phyloP scores from a whole-genome alignment of 1,140 invertebrate genomes.

The Prorops nasuta region DNA sequence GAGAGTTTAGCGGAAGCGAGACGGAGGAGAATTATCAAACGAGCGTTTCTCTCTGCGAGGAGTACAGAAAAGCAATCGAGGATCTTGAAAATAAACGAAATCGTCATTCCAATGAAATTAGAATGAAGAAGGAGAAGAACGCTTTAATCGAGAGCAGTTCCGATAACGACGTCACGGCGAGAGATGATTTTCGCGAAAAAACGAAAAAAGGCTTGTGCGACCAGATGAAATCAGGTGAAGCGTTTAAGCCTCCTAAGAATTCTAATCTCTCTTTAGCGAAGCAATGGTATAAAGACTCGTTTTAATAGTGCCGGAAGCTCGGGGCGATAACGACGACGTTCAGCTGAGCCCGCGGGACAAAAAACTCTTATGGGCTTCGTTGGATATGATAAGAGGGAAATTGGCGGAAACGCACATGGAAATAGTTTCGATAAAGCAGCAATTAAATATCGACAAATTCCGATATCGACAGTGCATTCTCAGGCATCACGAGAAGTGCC shows the following conservation, averaged over 20 bases:
- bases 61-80: not conserved
- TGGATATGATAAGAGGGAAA: slow-evolving; percentile 22
- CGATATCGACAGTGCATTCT: slow-evolving; percentile 6
- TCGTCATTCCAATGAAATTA: slow-evolving; percentile 8
- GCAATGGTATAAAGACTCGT: no score
- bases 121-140: slow-evolving; percentile 3
- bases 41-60: not conserved
- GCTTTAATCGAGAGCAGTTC: slow-evolving; percentile 11
- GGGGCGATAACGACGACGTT: slow-evolving; percentile 1
- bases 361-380: slow-evolving; percentile 19
- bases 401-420: slow-evolving; percentile 17
- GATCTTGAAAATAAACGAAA: not conserved
- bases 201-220: no score
- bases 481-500: slow-evolving; percentile 8
- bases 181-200: no score
- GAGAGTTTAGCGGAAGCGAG: slow-evolving; percentile 4
- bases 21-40: not conserved
- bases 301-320: slow-evolving; percentile 1
- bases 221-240: no score
- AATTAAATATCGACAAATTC: slow-evolving; percentile 18
- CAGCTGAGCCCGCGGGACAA: slow-evolving; percentile 11
- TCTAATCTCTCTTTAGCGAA: no score
- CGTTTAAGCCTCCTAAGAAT: no score
- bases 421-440: slow-evolving; percentile 19
- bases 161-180: no score